Evolutionary conservation across 2,888 invertebrate genomes (phyloP).

Genomic region (Ophioninae sp.): DNA sequence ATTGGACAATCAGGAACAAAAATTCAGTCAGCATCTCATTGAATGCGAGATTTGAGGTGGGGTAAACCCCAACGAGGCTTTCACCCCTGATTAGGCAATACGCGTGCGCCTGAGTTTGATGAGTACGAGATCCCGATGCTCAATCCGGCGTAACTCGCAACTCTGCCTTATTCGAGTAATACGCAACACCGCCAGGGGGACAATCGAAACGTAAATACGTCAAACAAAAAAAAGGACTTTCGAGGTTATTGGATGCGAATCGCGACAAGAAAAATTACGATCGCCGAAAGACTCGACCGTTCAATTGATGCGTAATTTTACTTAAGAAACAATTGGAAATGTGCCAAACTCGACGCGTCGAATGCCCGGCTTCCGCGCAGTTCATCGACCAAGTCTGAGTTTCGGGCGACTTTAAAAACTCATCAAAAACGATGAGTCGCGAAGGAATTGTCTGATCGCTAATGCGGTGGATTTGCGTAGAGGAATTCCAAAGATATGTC

Average conservation of each 20-base stretch:
- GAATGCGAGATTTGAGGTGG: too few species aligned
- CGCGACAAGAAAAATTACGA: constrained; percentile 5
- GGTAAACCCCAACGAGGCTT: too few species aligned
- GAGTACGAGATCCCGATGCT: not conserved
- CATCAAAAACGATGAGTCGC: not conserved
- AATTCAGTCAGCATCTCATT: too few species aligned
- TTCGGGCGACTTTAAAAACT: not conserved
- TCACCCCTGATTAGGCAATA: too few species aligned
- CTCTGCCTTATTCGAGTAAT: not conserved
- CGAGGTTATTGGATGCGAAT: not conserved
- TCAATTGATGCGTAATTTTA: not conserved
- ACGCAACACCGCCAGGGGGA: not conserved
- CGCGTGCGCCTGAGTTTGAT: too few species aligned
- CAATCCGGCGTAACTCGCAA: not conserved
- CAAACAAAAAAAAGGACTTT: not conserved
- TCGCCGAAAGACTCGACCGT: not conserved
- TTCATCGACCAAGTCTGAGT: not conserved
- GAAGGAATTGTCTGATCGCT: constrained; percentile 25
- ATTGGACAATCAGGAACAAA: too few species aligned
- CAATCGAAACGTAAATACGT: not conserved
- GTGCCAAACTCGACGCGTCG: constrained; percentile 13
- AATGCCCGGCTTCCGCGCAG: not conserved
- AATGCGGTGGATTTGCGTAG: not conserved
- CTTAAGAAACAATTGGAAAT: not conserved
- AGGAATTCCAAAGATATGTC: constrained; percentile 71